A percentile compares a stretch with the other conserved stretches of the same genome.
Conservation (phyloP, 1,140 invertebrate species). For the Trichonephila inaurata region DNA sequence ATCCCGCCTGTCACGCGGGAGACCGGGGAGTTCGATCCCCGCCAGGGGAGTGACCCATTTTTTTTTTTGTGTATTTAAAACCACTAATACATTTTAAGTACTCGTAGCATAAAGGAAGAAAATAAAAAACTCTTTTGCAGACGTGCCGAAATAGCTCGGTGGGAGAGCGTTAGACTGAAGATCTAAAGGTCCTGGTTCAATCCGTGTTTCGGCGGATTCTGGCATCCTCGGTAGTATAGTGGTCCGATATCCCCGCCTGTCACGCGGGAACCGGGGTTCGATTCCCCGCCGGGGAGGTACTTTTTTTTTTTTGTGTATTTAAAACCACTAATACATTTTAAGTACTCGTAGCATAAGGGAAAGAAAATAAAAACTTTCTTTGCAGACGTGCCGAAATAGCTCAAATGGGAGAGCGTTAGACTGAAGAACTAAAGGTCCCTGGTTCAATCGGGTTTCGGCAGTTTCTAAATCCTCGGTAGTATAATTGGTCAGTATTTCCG, state of each 20-base stretch:
- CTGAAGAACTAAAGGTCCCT: conserved; percentile 60
- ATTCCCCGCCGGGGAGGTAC: too few species aligned
- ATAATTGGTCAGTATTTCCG: conserved; percentile 84
- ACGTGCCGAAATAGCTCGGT: conserved; percentile 72
- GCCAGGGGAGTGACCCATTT: conserved; percentile 72
- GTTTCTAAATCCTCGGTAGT: conserved; percentile 82
- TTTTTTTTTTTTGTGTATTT: conserved; percentile 40
- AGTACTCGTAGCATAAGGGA: conserved; percentile 53
- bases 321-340: too few species aligned
- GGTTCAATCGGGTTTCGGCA: neutral
- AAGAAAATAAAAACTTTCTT: too few species aligned
- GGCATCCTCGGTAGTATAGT: too few species aligned
- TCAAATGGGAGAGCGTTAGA: neutral
- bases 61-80: neutral
- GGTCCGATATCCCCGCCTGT: too few species aligned
- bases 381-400: too few species aligned
- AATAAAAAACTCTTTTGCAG: too few species aligned
- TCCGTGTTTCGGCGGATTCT: too few species aligned
- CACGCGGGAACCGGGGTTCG: too few species aligned
- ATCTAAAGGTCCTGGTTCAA: too few species aligned
- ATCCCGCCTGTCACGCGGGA: conserved; percentile 83
- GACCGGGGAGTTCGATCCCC: conserved; percentile 83
- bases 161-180: conserved; percentile 72
- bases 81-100: too few species aligned
- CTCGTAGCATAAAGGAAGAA: too few species aligned